These are phyloP conservation scores for Sternotherus odoratus DNA, from an alignment of 2,797 vertebrate genomes.

Conservation along the genomic window DNA sequence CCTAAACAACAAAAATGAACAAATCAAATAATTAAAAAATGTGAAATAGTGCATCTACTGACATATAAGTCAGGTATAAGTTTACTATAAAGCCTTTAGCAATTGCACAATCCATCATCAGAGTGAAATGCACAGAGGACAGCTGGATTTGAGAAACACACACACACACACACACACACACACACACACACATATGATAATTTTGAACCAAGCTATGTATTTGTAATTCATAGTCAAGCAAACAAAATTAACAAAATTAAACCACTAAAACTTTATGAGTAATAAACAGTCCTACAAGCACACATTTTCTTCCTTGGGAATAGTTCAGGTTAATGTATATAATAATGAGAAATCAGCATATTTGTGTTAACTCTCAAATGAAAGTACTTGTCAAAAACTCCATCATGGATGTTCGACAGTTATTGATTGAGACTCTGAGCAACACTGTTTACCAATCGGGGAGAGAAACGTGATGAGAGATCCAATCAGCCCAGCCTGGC, in stretches of 20 bases:
- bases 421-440: conserved; percentile 44
- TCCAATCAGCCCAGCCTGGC: background rate
- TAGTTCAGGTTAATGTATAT: background rate
- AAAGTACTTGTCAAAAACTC: background rate
- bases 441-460: conserved; percentile 73
- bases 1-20: background rate
- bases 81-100: no score
- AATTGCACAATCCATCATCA: no score
- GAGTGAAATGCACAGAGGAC: no score
- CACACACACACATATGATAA: no score
- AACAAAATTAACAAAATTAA: background rate
- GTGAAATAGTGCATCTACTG: no score
- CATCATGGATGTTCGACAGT: background rate
- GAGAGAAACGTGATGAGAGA: conserved; percentile 26
- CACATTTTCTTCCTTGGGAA: background rate
- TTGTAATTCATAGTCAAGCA: background rate
- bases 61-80: no score
- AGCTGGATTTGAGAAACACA: no score
- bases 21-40: background rate
- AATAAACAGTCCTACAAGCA: background rate
- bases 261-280: background rate
- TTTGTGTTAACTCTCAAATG: background rate
- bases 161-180: no score
- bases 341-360: background rate
- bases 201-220: background rate